Percentiles rank a stretch among this genome's conserved stretches.
Evolutionary conservation across 2,888 invertebrate genomes (phyloP).

Genomic region (Drosophila fulvimacula): DNA sequence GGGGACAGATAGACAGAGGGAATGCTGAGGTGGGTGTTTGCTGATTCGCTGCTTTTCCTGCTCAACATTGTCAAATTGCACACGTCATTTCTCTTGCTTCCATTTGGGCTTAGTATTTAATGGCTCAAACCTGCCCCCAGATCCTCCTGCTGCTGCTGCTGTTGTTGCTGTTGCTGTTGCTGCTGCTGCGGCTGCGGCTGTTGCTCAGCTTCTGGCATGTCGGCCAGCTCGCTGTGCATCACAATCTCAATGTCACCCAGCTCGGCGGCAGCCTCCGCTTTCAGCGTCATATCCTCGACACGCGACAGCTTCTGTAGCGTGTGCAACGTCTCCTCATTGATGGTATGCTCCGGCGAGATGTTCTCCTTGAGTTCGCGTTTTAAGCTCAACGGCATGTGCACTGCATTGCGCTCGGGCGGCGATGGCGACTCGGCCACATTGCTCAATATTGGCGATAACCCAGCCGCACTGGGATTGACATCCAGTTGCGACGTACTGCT

Average conservation of each 20-base stretch:
- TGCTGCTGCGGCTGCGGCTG: constrained; percentile 30
- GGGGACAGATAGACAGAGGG: constrained; percentile 22
- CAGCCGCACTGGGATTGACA: constrained; percentile 20
- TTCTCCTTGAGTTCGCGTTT: constrained; percentile 88
- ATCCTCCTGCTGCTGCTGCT: constrained; percentile 44
- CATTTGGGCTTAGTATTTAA: background rate
- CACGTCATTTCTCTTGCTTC: constrained; percentile 35
- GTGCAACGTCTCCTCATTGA: constrained; percentile 81
- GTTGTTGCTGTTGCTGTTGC: constrained; percentile 29
- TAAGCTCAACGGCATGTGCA: constrained; percentile 86
- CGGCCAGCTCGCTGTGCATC: constrained; percentile 66
- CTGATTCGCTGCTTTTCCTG: constrained; percentile 28
- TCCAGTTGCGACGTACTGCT: constrained; percentile 34
- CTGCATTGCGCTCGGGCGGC: constrained; percentile 73
- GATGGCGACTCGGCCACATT: constrained; percentile 41
- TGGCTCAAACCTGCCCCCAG: constrained; percentile 40
- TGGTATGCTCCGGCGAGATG: constrained; percentile 88
- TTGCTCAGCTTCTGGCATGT: constrained; percentile 47
- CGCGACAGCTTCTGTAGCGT: constrained; percentile 77
- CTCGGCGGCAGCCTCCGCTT: constrained; percentile 55
- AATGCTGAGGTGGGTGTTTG: constrained; percentile 71
- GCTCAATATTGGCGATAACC: constrained; percentile 35
- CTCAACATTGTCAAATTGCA: constrained; percentile 66
- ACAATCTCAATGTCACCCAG: constrained; percentile 71
- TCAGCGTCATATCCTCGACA: constrained; percentile 53